Evolutionary conservation across 2,113 vertebrate genomes (phyloP), one percentile per base, ranked within the genome.

Genomic region (Vanacampus margaritifer): DNA sequence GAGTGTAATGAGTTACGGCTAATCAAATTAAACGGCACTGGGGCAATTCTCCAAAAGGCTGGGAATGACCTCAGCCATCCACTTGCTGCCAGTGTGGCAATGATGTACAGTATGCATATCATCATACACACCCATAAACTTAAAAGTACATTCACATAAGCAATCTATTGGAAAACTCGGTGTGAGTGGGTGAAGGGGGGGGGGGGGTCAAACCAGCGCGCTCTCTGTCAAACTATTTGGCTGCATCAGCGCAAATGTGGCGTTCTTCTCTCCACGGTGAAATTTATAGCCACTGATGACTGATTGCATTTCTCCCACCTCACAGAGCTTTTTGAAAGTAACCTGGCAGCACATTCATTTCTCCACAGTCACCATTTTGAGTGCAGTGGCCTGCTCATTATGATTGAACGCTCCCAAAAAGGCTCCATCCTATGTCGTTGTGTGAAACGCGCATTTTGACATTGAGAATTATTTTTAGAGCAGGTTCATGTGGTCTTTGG

Each of bases 271-370:
- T 82, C 84, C 66, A 76, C 85, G 85, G 76, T 67, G 82, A 84
- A 87, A 89, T 91, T 83, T 86, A 89, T 86, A 71, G 83, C 83
- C 77, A 81, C 80, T 83, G 78, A 86, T 88, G 88, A 92, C 85
- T 88, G 88, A 91, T 90, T 88, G 85, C 84, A 71, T 85, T 84
- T 69, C 74, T 69, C 72, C 72, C 73, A 69, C 67, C 76, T 75
- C 78, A 78, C 78, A 3, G 36, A 74, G 75, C 73, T 73, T 83
- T 86, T 86, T 87, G 79, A 88, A 89, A 87, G 79, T 70, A 89
- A 80, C 84, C 85, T 77, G 75, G 75, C 72, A 75, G 74, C 79
- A 81, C 81, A 83, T 85, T 88, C 74, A 86, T 84, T 87, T 87
- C 62, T 76, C 78, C 76, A 72, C 80, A 88, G 84, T 83, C 86